Evolutionary conservation across 2,113 vertebrate genomes (phyloP), one percentile per base, ranked within the genome.

Genomic region (Syrmaticus mikado): DNA sequence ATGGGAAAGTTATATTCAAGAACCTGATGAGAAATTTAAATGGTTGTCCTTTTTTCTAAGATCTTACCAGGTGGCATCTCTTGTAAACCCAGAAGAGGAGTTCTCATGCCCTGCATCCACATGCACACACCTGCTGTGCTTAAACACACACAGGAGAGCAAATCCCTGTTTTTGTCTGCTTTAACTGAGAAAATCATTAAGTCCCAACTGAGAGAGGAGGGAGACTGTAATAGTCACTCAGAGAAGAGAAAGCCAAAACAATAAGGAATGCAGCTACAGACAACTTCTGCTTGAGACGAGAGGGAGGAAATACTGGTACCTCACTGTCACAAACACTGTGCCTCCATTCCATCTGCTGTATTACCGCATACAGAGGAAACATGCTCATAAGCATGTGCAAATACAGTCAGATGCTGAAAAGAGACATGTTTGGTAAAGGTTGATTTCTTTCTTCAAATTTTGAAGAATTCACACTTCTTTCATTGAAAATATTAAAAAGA

Each of bases 131-230:
- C 9, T 25, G 8, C 34, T 71, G 18, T 40, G 78, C n/a, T 75
- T 92, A 81, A 92, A 66, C 55, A 79, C 5, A 38, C 14, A 27
- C 36, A 45, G 17, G 6, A 55, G 34, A 68, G 72, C 16, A 86
- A 41, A 85, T 61, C 11, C 52, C 30, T 27, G 11, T 10, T 91
- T 89, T 60, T 92, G 17, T 73, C 45, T 74, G 25, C 46, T 87
- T 96, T 88, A 90, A 68, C 52, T 66, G 48, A 72, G 85, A 89
- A 93, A 92, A 85, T 38, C 71, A 73, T 62, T 85, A 82, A 80
- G 32, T 52, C 71, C 32, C 36, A 74, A 13, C 71, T 60, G 74
- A 91, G 34, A 71, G 46, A 91, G 3, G 9, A 93, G 22, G 27
- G 62, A 60, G 52, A 40, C 15, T 28, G 3, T 43, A 65, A 73